phyloP scores from a whole-genome alignment of 1,140 invertebrate genomes.

The Pseudomyrmex sp. region DNA sequence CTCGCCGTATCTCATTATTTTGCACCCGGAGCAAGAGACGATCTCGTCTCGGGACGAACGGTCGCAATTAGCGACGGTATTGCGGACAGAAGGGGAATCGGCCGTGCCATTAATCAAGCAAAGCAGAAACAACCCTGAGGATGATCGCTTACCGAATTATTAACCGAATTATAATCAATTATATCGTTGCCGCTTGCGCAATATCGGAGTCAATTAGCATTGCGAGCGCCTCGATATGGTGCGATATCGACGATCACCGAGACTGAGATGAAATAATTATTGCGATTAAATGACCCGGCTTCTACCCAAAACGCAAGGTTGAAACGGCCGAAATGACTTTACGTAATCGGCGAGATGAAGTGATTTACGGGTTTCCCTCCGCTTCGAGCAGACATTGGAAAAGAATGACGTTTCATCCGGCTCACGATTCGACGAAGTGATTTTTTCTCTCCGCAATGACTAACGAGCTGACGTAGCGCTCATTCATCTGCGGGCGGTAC shows the following conservation, averaged over 20 bases:
- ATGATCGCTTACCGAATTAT: slow-evolving; percentile 48
- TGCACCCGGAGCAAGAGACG: slow-evolving; percentile 21
- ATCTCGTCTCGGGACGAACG: slow-evolving; percentile 37
- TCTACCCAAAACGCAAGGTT: slow-evolving; percentile 7
- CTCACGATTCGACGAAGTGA: slow-evolving; percentile 12
- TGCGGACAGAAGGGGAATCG: slow-evolving; percentile 19
- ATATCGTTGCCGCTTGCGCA: not conserved
- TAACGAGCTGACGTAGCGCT: slow-evolving; percentile 62
- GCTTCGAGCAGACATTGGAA: slow-evolving; percentile 6
- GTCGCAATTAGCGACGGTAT: slow-evolving; percentile 62
- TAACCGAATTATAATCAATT: slow-evolving; percentile 44
- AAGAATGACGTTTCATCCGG: not conserved
- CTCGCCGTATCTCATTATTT: slow-evolving; percentile 65
- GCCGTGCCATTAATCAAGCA: slow-evolving; percentile 65
- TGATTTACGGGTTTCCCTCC: not conserved
- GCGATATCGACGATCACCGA: not conserved
- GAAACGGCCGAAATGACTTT: slow-evolving; percentile 20
- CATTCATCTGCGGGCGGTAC: slow-evolving; percentile 46
- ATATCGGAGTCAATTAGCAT: slow-evolving; percentile 15
- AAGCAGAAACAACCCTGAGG: slow-evolving; percentile 60
- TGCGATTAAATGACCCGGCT: slow-evolving; percentile 23
- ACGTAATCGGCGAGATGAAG: not conserved
- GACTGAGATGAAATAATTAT: slow-evolving; percentile 33
- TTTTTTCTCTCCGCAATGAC: slow-evolving; percentile 49
- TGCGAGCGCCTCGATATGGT: not conserved